Conservation (phyloP, 2,888 invertebrate genomes). For the Charanyca ferruginea region DNA sequence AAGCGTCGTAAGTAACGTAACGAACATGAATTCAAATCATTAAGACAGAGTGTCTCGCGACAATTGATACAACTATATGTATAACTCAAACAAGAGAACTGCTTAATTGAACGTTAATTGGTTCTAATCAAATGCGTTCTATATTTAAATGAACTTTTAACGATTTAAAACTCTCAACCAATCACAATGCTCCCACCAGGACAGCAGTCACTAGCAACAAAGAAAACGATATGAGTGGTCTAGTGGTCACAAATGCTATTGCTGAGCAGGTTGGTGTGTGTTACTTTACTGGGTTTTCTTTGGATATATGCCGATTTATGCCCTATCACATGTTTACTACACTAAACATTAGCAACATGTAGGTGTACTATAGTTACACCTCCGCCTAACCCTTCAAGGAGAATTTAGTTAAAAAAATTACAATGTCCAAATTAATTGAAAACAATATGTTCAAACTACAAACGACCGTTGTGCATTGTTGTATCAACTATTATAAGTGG, state of each 20-base stretch:
- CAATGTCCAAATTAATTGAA: conserved; percentile 12
- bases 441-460: conserved; percentile 25
- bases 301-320: neutral
- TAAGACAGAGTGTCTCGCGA: conserved; percentile 78
- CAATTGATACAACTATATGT: conserved; percentile 80
- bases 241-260: neutral
- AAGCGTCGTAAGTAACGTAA: conserved; percentile 58
- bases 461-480: conserved; percentile 40
- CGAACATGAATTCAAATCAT: conserved; percentile 77
- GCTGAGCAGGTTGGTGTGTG: neutral
- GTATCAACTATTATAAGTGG: conserved; percentile 71
- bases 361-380: no score
- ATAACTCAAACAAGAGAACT: conserved; percentile 82
- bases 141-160: conserved; percentile 90
- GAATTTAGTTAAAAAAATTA: neutral
- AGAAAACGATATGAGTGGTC: neutral
- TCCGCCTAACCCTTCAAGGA: no score
- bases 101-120: conserved; percentile 90
- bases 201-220: conserved; percentile 1
- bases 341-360: neutral
- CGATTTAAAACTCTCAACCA: conserved; percentile 72
- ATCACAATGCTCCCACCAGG: conserved; percentile 22
- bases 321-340: neutral
- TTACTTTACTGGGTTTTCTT: no score
- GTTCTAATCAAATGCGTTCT: conserved; percentile 90